A percentile compares a stretch with the other conserved stretches of the same genome.
Conservation (phyloP, 1,140 invertebrate genomes). For the Gonatopus flavifemur region DNA sequence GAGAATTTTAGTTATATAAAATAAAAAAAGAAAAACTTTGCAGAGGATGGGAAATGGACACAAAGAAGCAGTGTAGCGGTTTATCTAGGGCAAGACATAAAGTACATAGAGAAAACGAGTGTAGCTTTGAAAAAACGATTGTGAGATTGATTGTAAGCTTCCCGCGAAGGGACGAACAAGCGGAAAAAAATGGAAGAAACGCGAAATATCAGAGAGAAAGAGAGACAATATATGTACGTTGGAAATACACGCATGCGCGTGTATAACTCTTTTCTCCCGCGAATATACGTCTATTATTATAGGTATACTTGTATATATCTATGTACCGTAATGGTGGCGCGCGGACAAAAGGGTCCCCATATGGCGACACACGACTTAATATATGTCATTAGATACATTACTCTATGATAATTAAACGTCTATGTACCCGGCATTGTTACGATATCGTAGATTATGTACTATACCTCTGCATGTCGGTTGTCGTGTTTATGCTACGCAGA, state of each 20-base stretch:
- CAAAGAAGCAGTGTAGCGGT: no score
- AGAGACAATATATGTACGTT: conserved; percentile 33
- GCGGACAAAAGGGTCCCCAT: conserved; percentile 45
- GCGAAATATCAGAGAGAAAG: conserved; percentile 7
- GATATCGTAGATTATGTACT: conserved; percentile 45
- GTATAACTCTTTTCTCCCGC: conserved; percentile 54
- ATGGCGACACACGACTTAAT: conserved; percentile 55
- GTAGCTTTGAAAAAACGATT: background rate
- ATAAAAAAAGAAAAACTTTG: no score
- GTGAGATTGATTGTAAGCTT: background rate
- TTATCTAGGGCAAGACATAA: no score
- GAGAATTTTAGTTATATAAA: no score
- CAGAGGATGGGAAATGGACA: no score
- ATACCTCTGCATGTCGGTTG: background rate
- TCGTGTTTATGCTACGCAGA: conserved; percentile 13
- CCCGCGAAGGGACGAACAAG: conserved; percentile 20
- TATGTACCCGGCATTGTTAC: conserved; percentile 55
- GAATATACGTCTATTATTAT: conserved; percentile 35
- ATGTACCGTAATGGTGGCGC: conserved; percentile 31
- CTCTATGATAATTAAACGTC: conserved; percentile 61
- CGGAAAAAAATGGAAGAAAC: conserved; percentile 17
- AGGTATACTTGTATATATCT: conserved; percentile 33
- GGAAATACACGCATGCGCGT: conserved; percentile 45
- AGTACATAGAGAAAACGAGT: no score
- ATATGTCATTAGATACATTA: conserved; percentile 59